Evolutionary conservation across 2,888 invertebrate genomes (phyloP).

Genomic region (Dicyrtoma fusca): DNA sequence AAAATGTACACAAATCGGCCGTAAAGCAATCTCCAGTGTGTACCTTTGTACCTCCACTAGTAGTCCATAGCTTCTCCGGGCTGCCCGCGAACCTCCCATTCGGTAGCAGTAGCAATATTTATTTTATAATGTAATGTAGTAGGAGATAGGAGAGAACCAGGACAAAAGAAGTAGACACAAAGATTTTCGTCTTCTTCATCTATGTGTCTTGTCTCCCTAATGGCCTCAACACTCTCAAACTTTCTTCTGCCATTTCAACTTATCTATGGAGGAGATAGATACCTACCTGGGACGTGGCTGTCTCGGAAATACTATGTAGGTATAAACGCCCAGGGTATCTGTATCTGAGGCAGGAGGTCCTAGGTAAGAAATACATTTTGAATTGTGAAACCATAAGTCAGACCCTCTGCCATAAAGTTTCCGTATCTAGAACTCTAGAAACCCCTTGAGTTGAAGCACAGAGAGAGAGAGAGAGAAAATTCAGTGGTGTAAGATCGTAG

Average conservation of each 20-base stretch:
- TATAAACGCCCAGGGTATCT: neutral
- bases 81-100: neutral
- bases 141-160: constrained; percentile 8
- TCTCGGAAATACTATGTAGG: neutral
- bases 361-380: neutral
- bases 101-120: constrained; percentile 5
- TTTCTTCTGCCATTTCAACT: neutral
- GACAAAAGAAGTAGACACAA: constrained; percentile 10
- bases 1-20: neutral
- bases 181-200: constrained; percentile 22
- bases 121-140: neutral
- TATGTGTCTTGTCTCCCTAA: constrained; percentile 27
- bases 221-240: constrained; percentile 9
- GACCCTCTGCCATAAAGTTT: neutral
- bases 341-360: constrained; percentile 1
- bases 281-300: neutral
- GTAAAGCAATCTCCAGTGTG: neutral
- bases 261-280: neutral
- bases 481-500: too few relatives aligned
- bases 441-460: neutral
- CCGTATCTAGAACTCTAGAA: neutral
- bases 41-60: neutral
- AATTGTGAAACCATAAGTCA: neutral
- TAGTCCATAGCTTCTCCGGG: neutral
- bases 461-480: constrained; percentile 1